Percentiles rank a stretch among this genome's conserved stretches.
Conservation (phyloP, 1,140 invertebrate species). For the Adelges cooleyi region DNA sequence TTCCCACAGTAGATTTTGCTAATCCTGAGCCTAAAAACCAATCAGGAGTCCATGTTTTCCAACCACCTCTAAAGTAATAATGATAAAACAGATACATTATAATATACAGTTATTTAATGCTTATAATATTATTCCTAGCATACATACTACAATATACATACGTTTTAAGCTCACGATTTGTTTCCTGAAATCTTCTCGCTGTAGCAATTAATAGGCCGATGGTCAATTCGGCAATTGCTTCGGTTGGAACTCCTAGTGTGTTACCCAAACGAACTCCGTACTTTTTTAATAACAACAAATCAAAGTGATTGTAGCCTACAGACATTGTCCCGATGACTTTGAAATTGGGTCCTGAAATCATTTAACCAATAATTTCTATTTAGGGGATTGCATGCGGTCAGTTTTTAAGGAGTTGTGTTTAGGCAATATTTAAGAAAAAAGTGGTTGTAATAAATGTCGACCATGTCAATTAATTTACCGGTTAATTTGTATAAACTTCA, state of each 20-base stretch:
- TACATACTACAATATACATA: no score
- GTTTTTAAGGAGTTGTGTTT: no score
- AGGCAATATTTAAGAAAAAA: no score
- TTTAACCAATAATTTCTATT: no score
- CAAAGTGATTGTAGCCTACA: slow-evolving; percentile 77
- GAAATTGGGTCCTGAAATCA: slow-evolving; percentile 50
- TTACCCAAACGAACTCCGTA: slow-evolving; percentile 66
- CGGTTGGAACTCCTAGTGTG: slow-evolving; percentile 79
- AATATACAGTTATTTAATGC: no score
- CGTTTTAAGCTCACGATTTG: slow-evolving; percentile 55
- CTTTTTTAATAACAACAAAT: slow-evolving; percentile 54
- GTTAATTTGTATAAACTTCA: no score
- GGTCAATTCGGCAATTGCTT: slow-evolving; percentile 81
- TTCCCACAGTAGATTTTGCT: slow-evolving; percentile 68
- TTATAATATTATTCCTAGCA: no score
- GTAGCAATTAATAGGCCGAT: slow-evolving; percentile 66
- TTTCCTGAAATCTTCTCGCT: slow-evolving; percentile 68
- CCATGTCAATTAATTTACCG: no score
- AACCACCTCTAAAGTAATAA: slow-evolving; percentile 51
- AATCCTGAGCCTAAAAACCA: slow-evolving; percentile 82
- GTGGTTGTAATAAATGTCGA: no score
- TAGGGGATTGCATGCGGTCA: no score
- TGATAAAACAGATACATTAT: not conserved
- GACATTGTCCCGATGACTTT: slow-evolving; percentile 87
- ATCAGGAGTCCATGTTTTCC: slow-evolving; percentile 73